These are phyloP conservation scores for Bedellia somnulentella DNA, from an alignment of 2,888 invertebrate species.

Conservation along the genomic window DNA sequence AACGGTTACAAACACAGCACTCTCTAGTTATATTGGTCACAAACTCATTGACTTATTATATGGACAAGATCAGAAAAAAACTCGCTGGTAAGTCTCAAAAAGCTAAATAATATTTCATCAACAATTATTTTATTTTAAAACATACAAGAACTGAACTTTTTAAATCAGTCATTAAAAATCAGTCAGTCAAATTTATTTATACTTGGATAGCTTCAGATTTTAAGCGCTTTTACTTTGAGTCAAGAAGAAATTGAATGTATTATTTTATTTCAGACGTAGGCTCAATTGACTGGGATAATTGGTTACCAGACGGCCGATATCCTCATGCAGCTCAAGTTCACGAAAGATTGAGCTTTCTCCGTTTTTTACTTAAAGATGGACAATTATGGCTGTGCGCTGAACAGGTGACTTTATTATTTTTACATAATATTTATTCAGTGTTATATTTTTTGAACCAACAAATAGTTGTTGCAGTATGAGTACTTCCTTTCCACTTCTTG, in stretches of 20 bases:
- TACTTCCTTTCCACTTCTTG: too few relatives aligned
- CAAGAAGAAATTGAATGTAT: too few relatives aligned
- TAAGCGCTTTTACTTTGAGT: too few relatives aligned
- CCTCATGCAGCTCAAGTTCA: slow-evolving; percentile 91
- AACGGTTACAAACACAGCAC: slow-evolving; percentile 88
- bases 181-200: too few relatives aligned
- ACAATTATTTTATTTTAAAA: too few relatives aligned
- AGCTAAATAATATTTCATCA: too few relatives aligned
- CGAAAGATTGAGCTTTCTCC: slow-evolving; percentile 89
- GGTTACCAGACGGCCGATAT: slow-evolving; percentile 85
- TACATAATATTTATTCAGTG: too few relatives aligned
- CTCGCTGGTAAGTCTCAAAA: slow-evolving; percentile 21
- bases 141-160: too few relatives aligned
- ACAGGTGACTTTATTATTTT: slow-evolving; percentile 56
- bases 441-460: too few relatives aligned
- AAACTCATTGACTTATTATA: slow-evolving; percentile 87
- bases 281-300: slow-evolving; percentile 75
- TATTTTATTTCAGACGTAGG: slow-evolving; percentile 62
- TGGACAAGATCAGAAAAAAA: slow-evolving; percentile 78
- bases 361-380: slow-evolving; percentile 92
- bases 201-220: too few relatives aligned
- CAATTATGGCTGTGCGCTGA: slow-evolving; percentile 96
- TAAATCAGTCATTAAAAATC: too few relatives aligned
- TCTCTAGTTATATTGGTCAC: slow-evolving; percentile 92
- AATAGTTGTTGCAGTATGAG: too few relatives aligned